phyloP scores from a whole-genome alignment of 2,113 vertebrate genomes.

The Alligator sinensis region DNA sequence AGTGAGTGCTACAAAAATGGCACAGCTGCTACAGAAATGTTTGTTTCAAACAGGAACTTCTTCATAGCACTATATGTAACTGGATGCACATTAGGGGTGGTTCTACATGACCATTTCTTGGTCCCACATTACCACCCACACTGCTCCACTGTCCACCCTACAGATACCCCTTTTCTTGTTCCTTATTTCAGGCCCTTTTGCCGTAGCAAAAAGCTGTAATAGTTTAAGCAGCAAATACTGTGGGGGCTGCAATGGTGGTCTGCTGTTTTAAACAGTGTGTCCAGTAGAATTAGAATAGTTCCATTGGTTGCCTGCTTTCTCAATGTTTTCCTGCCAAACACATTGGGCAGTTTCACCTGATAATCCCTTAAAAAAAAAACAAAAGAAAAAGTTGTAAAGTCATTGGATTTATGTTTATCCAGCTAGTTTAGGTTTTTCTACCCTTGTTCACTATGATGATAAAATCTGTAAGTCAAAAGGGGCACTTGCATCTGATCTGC shows the following conservation, averaged over 20 bases:
- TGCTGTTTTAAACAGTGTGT: background rate
- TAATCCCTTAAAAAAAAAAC: background rate
- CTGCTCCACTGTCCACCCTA: background rate
- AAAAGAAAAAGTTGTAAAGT: too few relatives aligned
- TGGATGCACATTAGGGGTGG: too few relatives aligned
- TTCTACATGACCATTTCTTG: too few relatives aligned
- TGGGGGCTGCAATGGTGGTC: background rate
- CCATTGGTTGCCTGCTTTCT: background rate
- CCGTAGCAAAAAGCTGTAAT: background rate
- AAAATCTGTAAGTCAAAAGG: background rate
- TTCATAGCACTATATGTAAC: too few relatives aligned
- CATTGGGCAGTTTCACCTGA: background rate
- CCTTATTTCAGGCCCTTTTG: background rate
- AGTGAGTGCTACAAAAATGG: too few relatives aligned
- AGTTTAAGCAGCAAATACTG: background rate
- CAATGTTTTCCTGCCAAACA: background rate
- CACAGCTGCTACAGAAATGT: too few relatives aligned
- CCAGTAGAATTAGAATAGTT: background rate
- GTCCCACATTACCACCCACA: too few relatives aligned
- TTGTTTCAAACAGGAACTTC: too few relatives aligned
- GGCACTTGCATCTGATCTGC: background rate
- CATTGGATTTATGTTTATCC: background rate
- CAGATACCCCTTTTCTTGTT: background rate
- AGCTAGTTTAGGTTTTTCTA: background rate
- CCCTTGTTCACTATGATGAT: background rate